phyloP scores from a whole-genome alignment of 92 coral and sea anemone genomes.

The Umimayanthus kanabou region DNA sequence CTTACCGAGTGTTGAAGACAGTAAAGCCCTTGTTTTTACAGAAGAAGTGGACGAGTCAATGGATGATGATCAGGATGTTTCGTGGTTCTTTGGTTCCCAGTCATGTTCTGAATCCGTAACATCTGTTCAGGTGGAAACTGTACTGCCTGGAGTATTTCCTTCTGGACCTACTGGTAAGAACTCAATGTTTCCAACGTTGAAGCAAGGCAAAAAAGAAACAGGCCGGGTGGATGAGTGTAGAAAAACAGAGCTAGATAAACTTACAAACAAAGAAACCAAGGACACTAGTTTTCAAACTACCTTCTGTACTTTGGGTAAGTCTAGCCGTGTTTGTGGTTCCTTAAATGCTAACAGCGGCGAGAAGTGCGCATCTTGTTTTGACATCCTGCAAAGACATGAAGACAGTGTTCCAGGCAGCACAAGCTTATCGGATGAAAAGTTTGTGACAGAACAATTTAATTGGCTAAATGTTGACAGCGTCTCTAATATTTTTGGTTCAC shows the following conservation, averaged over 20 bases:
- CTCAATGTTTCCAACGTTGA: neutral
- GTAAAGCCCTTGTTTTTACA: neutral
- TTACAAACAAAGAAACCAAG: neutral
- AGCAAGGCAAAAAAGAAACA: neutral
- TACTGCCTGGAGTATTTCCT: neutral
- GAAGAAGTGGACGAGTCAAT: neutral
- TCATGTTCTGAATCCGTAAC: neutral
- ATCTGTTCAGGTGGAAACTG: neutral
- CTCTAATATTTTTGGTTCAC: neutral
- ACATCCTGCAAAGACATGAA: neutral
- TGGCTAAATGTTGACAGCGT: neutral
- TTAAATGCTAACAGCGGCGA: neutral
- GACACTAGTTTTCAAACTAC: neutral
- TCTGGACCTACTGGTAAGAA: neutral
- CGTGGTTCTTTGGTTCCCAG: constrained; percentile 31
- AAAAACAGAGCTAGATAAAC: neutral
- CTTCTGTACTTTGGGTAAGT: neutral
- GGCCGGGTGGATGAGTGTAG: neutral
- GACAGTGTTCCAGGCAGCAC: neutral
- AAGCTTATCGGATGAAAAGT: neutral
- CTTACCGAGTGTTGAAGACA: neutral
- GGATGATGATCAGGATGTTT: constrained; percentile 13
- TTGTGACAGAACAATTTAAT: neutral
- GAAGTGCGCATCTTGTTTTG: neutral
- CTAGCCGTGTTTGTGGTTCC: neutral